These are phyloP conservation scores for Meloidogyne hapla DNA, from an alignment of 1,140 invertebrate species.

Conservation along the genomic window DNA sequence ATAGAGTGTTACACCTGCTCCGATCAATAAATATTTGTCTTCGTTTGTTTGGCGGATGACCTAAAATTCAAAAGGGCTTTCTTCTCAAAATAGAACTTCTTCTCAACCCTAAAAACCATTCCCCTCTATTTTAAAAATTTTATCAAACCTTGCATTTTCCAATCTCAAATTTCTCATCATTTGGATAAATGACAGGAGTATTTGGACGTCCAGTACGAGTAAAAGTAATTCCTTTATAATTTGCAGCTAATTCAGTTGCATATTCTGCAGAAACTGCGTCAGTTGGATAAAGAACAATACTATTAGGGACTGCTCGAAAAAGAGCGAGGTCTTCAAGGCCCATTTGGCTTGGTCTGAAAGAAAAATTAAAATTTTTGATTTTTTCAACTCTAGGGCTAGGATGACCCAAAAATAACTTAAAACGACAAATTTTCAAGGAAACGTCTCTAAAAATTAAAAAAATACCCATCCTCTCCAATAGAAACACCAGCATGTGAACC, in stretches of 20 bases:
- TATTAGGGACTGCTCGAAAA: slow-evolving; percentile 86
- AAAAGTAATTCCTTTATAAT: slow-evolving; percentile 90
- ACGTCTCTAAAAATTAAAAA: slow-evolving; percentile 30
- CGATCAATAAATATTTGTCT: slow-evolving; percentile 81
- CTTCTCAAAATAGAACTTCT: too few species aligned
- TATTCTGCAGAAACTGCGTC: slow-evolving; percentile 92
- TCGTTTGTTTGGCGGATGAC: slow-evolving; percentile 74
- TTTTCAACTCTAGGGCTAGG: too few species aligned
- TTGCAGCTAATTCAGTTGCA: slow-evolving; percentile 90
- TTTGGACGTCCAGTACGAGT: slow-evolving; percentile 90
- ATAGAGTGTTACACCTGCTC: slow-evolving; percentile 86
- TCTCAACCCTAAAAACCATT: too few species aligned
- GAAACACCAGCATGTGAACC: slow-evolving; percentile 92
- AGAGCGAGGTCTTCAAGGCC: slow-evolving; percentile 93
- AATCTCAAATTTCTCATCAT: slow-evolving; percentile 79
- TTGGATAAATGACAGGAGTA: slow-evolving; percentile 82
- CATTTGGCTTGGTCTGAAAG: slow-evolving; percentile 99
- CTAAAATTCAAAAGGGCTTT: slow-evolving; percentile 45
- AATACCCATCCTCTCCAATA: slow-evolving; percentile 67
- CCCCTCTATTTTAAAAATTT: background rate
- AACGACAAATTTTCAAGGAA: too few species aligned
- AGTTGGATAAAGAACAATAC: slow-evolving; percentile 92
- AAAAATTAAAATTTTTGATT: too few species aligned
- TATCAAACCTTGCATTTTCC: slow-evolving; percentile 69
- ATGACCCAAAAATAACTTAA: too few species aligned